phyloP scores from a whole-genome alignment of 1,140 invertebrate species.

The Gryon sp. region DNA sequence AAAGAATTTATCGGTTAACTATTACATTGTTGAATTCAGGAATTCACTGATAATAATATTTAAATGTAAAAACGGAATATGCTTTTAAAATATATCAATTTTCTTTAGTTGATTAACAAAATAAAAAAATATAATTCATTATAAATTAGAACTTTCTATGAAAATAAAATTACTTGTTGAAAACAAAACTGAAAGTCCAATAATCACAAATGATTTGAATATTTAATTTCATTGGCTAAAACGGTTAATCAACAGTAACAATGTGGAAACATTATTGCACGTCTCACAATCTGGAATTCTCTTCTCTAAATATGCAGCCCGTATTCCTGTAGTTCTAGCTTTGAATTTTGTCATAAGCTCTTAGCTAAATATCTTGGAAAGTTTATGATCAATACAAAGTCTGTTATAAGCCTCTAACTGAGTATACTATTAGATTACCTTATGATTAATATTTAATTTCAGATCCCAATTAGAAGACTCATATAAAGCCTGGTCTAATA shows the following conservation, averaged over 20 bases:
- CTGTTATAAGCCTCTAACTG: conserved; percentile 34
- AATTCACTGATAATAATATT: too few relatives aligned
- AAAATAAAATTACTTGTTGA: too few relatives aligned
- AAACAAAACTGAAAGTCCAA: too few relatives aligned
- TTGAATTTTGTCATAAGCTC: conserved; percentile 43
- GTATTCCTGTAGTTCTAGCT: conserved; percentile 12
- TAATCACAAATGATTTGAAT: too few relatives aligned
- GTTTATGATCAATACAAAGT: conserved; percentile 50
- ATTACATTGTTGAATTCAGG: too few relatives aligned
- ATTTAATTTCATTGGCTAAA: background rate
- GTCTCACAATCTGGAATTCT: conserved; percentile 14
- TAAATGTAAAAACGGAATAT: too few relatives aligned
- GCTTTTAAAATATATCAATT: too few relatives aligned
- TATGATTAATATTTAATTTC: conserved; percentile 57
- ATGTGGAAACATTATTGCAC: conserved; percentile 11
- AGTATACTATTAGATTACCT: conserved; percentile 42
- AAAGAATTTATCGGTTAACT: too few relatives aligned
- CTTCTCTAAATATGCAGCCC: conserved; percentile 28
- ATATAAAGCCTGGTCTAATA: conserved; percentile 22
- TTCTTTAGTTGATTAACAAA: too few relatives aligned
- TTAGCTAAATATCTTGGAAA: conserved; percentile 48
- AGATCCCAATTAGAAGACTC: conserved; percentile 42
- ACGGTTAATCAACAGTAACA: conserved; percentile 18
- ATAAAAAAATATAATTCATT: too few relatives aligned
- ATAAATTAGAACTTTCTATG: too few relatives aligned